Base-by-base conservation (phyloP, 1,140 invertebrate genomes). In the Lordiphosa mommai region DNA sequence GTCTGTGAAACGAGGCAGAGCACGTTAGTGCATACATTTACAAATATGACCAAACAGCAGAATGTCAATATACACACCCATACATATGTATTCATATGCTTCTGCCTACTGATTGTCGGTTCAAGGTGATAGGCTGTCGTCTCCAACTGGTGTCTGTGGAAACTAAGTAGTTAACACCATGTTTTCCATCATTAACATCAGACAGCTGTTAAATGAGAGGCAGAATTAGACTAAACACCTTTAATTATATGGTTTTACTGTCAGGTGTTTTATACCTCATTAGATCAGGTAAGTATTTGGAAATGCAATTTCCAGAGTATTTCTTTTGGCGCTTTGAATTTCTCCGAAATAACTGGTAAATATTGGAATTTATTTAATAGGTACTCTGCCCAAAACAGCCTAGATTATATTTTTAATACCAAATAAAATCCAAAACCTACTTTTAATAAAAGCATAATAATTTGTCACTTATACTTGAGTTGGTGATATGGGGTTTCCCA, bases 121-220 rank as follows among this genome's bases (percentile, higher is more conserved):
- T 53, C 37, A 48, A 60, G 43, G 60, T 64, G 63, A 65, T 64
- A 52, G 61, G 59, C 61, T 36, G 48, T 17, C 61, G 43, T 48
- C 47, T 52, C 61, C 20, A 55, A 63, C 59, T 29, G 48, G 36
- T 37, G 58, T 61, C 41, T 61, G 51, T 32, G 58, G 41, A 38
- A 59, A 61, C 61, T 65, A 27, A 27, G 23, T 27, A 65, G 63
- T 55, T 65, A 65, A 61, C 60, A 46, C 60, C 63, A 55, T 65
- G 61, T 61, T 61, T 65, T 65, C 60, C 59, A 65, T 65, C 61
- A 65, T 65, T 65, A 65, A 34, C 61, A 64, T 64, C 61, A 47
- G 61, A 65, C 61, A 65, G 61, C 61, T 65, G 61, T 64, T 65
- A 65, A 65, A 65, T 65, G 61, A 65, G 64, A 65, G 61, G 64